A percentile compares a stretch with the other conserved stretches of the same genome.
phyloP scores from a whole-genome alignment of 2,797 vertebrate species.

The Neosilurus hyrtlii region DNA sequence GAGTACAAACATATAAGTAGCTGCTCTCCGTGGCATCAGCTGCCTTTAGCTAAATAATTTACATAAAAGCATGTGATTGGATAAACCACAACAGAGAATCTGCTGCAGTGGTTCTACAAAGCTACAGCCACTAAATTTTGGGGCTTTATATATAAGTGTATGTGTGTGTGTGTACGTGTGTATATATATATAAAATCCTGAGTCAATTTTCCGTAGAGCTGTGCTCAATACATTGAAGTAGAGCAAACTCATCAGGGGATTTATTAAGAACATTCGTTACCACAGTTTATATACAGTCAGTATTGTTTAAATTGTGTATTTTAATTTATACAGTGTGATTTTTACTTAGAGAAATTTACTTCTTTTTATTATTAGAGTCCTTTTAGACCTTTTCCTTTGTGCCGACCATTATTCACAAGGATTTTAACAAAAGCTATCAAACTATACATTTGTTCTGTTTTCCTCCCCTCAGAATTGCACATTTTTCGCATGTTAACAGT shows the following conservation, averaged over 20 bases:
- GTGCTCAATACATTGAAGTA: no score
- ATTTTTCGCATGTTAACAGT: not conserved
- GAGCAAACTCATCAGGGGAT: no score
- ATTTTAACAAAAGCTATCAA: not conserved
- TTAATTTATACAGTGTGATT: no score
- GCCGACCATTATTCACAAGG: not conserved
- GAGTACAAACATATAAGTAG: not conserved
- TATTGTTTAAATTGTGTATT: no score
- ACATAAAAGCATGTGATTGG: not conserved
- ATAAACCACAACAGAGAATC: constrained; percentile 1
- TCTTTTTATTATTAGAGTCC: no score
- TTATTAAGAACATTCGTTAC: no score
- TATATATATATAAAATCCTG: no score
- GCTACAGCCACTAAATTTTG: not conserved
- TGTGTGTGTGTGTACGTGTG: no score
- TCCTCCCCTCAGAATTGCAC: not conserved
- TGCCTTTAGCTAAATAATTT: not conserved
- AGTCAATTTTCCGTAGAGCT: no score
- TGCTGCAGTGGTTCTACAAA: not conserved
- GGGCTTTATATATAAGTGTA: not conserved
- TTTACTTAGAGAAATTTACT: no score
- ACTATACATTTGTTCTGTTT: not conserved
- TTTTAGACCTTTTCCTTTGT: no score
- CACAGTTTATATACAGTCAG: no score
- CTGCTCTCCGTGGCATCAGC: not conserved